Conservation (phyloP, 2,113 vertebrate genomes). For the Pseudorectes ferrugineus region DNA sequence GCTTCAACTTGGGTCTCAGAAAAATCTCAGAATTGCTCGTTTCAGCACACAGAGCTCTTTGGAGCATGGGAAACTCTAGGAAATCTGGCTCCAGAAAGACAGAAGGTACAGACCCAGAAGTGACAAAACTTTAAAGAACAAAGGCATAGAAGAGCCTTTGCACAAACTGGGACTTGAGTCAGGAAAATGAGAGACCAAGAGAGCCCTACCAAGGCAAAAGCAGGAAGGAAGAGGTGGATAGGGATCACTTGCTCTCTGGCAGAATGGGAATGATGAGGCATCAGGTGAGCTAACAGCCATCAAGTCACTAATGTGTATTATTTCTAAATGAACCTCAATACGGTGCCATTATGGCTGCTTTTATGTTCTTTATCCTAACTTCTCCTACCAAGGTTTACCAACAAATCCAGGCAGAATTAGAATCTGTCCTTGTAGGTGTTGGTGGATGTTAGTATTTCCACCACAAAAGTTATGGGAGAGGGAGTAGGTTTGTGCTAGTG, state of each 20-base stretch:
- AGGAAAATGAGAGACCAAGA: neutral
- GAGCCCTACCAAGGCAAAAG: neutral
- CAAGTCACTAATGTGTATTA: neutral
- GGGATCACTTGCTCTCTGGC: neutral
- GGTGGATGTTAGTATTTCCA: neutral
- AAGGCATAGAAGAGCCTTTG: neutral
- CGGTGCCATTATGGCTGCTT: neutral
- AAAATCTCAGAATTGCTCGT: neutral
- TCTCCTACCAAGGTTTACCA: neutral
- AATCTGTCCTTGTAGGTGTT: neutral
- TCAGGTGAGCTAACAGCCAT: neutral
- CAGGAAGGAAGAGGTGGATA: accelerated
- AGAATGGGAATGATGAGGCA: neutral
- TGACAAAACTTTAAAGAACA: neutral
- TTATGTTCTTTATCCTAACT: neutral
- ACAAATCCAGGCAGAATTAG: neutral
- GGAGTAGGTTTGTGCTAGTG: neutral
- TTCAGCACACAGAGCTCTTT: neutral
- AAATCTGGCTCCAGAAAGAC: neutral
- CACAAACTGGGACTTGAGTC: neutral
- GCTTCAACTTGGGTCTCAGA: neutral
- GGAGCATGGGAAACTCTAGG: no score
- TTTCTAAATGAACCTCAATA: neutral
- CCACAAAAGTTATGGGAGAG: accelerated
- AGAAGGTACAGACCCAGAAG: neutral